Base-by-base conservation (phyloP, 2,888 invertebrate species). In the Dryobota labecula region DNA sequence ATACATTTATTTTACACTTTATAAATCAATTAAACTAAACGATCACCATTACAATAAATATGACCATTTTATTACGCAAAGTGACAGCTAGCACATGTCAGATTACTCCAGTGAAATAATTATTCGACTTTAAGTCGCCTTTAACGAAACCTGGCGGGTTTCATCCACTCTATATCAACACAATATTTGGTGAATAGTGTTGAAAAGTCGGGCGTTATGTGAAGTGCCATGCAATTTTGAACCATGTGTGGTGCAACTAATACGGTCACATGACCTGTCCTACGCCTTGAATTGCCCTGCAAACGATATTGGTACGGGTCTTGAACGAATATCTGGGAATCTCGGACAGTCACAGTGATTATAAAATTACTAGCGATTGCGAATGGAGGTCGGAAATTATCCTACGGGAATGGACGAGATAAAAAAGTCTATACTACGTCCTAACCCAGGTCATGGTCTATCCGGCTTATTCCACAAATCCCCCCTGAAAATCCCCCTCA, bases 161-260 rank as follows among this genome's bases (percentile, higher is more conserved):
- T 11, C 24, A 64, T 54, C 15, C n/a, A 15, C 30, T 30, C 13
- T 30, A 15, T 2, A 20, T 5, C 15, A 64, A 4, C 3, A 6
- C 3, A 41, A n/a, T 49, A 36, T 27, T 33, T 45, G 30, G 30
- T 18, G n/a, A 13, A 33, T 53, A 53, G 15, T 33, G 4, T 24
- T 20, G 8, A 15, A 27, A 33, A 36, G 15, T 41, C 5, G 8
- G 18, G 6, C 33, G 4, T 20, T 15, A 20, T 13, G 30, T 69
- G 20, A 30, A 30, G 7, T 69, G 47, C 13, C 49, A 58, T 49
- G 49, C 57, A 0, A 27, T 70, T 57, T 51, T 57, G 20, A n/a
- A 70, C 27, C 33, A n/a, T 33, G 13, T 66, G 36, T n/a, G 13
- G 36, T 43, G 43, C 27, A 45, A 30, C 9, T 38, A 30, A 27